Base-by-base conservation (phyloP, 2,113 vertebrate genomes). In the Mohoua ochrocephala region DNA sequence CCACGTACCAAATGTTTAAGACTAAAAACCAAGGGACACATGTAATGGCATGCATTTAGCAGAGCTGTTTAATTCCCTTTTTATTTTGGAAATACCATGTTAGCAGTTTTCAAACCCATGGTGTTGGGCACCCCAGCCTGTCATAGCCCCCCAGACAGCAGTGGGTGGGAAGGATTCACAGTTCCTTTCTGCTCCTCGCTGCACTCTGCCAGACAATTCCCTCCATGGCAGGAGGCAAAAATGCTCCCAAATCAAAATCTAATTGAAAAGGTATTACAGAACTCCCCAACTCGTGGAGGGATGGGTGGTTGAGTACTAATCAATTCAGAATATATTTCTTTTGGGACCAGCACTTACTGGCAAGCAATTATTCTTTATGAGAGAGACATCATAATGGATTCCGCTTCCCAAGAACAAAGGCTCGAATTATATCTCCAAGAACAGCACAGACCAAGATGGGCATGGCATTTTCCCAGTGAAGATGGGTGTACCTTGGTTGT, bases 351-450 rank as follows among this genome's bases (percentile, higher is more conserved):
- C 67, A 39, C 52, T 94, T 90, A 92, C 44, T 89, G 49, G 84
- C 50, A 87, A 88, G 75, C 50, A 95, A 93, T 96, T 96, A 95
- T 56, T 70, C 88, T 89, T 95, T 93, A 39, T 81, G 54, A 88
- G 56, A 54, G 73, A 78, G 24, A 33, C 26, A 63, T 60, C 50
- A 28, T 87, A 93, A 91, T 63, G 57, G 69, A 50, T 82, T 95
- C 41, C 75, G 77, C 73, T 96, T 84, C 78, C 68, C 76, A 80
- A 90, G 84, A 92, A 71, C 68, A 86, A 95, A 73, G 33, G 60
- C 67, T 89, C 7, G 8, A 27, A 44, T 64, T 31, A 2, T 69
- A 53, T n/a, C 65, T 94, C 75, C 71, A 76, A 77, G 85, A 97
- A 64, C 47, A 61, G 35, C 52, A 52, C 24, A 42, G 68, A n/a